Base-by-base conservation (phyloP, 2,888 invertebrate species). In the Apantesis nais region DNA sequence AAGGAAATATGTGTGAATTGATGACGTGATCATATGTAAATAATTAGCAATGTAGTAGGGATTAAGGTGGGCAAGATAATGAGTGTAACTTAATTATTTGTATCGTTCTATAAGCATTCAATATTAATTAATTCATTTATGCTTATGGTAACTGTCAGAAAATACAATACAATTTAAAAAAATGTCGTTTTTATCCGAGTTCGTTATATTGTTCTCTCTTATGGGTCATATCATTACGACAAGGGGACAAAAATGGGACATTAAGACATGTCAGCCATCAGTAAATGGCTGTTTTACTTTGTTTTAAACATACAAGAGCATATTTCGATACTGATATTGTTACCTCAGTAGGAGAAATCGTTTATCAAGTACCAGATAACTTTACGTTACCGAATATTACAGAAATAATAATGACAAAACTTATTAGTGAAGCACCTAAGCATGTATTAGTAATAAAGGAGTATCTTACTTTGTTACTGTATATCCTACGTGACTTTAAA, bases 11-110 rank as follows among this genome's bases (percentile, higher is more conserved):
- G 75, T 67, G 62, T 77, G 71, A 73, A 78, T 77, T 74, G 73
- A 74, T 84, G 85, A 85, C 82, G 80, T 71, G 61, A 73, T 73
- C 67, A 61, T 63, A 70, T 75, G 73, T 77, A 69, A 77, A 78
- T 68, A 77, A 71, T 72, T 80, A 71, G 60, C 39, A 29, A 31
- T 61, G 67, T 41, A 66, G 61, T 25, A 34, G 71, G 69, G 62
- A 71, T 71, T 66, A 69, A 44, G 16, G 67, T 74, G 66, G 66
- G 44, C 62, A 67, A 72, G 73, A 74, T 78, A 77, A 71, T 71
- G 64, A 41, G 64, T 62, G n/a, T 39, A 29, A 41, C 5, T 31
- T 31, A 63, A 11, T 22, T 44, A 22, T 16, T 31, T 44, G 14
- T 16, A n/a, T n/a, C n/a, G n/a, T 63, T 25, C 9, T 37, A 34